Evolutionary conservation across 2,888 invertebrate genomes (phyloP).

Genomic region (Zaprionus obscuricornis): DNA sequence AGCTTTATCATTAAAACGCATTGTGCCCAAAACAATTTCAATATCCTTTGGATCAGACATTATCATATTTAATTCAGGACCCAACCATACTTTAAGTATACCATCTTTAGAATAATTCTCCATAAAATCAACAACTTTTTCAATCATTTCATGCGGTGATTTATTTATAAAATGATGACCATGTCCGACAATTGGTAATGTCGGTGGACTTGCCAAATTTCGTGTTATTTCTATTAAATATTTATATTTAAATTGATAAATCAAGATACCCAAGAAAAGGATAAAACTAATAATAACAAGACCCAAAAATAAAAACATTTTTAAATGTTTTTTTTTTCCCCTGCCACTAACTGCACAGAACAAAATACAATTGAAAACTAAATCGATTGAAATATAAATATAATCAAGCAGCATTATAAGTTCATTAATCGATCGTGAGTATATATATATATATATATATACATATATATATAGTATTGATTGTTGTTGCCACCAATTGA

Average conservation of each 20-base stretch:
- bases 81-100: constrained; percentile 79
- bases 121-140: constrained; percentile 80
- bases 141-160: constrained; percentile 79
- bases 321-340: no score
- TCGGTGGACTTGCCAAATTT: constrained; percentile 80
- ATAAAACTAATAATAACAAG: constrained; percentile 47
- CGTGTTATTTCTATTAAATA: constrained; percentile 68
- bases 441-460: no score
- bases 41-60: constrained; percentile 73
- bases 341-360: neutral
- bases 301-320: constrained; percentile 61
- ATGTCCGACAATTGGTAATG: constrained; percentile 85
- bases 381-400: neutral
- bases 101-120: constrained; percentile 64
- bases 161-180: constrained; percentile 84
- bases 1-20: constrained; percentile 85
- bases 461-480: no score
- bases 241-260: constrained; percentile 72
- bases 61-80: constrained; percentile 78
- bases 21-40: constrained; percentile 77
- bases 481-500: no score
- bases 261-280: constrained; percentile 40
- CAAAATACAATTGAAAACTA: constrained; percentile 3
- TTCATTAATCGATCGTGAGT: no score
- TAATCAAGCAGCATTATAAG: no score